Percentiles rank a stretch among this genome's conserved stretches.
These are phyloP conservation scores for Cyclophora punctaria DNA, from an alignment of 2,888 invertebrate genomes.

Conservation along the genomic window DNA sequence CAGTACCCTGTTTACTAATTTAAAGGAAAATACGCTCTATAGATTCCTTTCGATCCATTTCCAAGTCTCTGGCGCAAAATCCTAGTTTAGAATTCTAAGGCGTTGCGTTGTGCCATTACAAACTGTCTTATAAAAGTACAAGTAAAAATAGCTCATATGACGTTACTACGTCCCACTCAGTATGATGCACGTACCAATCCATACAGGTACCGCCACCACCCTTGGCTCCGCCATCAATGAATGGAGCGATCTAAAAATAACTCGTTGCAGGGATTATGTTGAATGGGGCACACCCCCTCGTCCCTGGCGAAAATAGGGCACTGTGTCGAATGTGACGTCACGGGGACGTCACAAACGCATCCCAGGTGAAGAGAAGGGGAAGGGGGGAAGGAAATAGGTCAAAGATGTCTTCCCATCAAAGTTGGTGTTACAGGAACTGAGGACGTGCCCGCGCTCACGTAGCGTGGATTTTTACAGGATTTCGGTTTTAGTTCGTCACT, in stretches of 20 bases:
- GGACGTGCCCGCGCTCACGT: constrained; percentile 1
- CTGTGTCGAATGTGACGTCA: constrained; percentile 61
- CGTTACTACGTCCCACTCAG: no score
- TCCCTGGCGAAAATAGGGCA: constrained; percentile 49
- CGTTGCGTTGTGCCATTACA: no score
- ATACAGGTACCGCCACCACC: constrained; percentile 5
- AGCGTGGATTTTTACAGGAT: neutral
- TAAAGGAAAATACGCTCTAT: no score
- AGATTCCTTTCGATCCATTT: no score
- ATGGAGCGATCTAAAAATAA: constrained; percentile 65
- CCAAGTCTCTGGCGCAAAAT: no score
- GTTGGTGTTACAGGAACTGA: neutral
- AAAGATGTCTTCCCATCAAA: no score
- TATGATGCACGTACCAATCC: no score
- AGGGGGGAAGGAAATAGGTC: constrained; percentile 24
- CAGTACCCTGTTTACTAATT: no score
- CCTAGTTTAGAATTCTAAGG: no score
- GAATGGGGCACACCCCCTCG: constrained; percentile 51
- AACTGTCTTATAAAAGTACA: no score
- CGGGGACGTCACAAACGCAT: constrained; percentile 58
- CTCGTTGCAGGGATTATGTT: constrained; percentile 49
- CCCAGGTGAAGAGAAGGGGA: constrained; percentile 42
- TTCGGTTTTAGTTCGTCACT: neutral
- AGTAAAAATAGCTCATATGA: no score
- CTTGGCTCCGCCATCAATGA: constrained; percentile 42